Evolutionary conservation across 2,797 vertebrate genomes (phyloP).

Genomic region (Coilia nasus): DNA sequence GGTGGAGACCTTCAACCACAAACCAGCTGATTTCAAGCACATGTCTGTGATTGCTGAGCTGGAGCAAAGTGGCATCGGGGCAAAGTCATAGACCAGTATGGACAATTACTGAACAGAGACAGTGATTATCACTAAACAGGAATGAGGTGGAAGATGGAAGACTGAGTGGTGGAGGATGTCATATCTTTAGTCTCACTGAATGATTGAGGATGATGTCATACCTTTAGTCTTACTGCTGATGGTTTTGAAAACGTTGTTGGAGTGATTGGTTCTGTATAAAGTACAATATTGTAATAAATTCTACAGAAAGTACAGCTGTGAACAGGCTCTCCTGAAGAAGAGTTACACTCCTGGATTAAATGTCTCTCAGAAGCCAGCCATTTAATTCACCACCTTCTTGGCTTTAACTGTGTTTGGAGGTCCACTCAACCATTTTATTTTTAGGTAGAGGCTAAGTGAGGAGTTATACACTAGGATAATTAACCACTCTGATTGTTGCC

Average conservation of each 20-base stretch:
- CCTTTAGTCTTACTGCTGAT: neutral
- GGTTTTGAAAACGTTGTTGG: neutral
- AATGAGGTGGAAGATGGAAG: neutral
- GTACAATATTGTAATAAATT: neutral
- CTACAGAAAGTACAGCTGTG: neutral
- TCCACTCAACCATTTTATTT: too few relatives aligned
- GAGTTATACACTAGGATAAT: too few relatives aligned
- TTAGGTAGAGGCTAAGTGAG: too few relatives aligned
- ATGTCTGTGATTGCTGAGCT: conserved; percentile 89
- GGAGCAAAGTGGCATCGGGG: conserved; percentile 84
- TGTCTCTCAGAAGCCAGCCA: neutral
- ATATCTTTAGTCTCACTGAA: neutral
- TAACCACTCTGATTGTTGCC: too few relatives aligned
- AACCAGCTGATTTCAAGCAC: conserved; percentile 87
- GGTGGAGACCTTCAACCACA: conserved; percentile 93
- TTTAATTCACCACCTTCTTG: neutral
- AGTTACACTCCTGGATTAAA: neutral
- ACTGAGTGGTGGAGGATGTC: neutral
- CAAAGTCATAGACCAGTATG: neutral
- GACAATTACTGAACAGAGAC: conserved; percentile 7
- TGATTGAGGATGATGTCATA: too few relatives aligned
- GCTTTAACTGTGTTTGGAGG: too few relatives aligned
- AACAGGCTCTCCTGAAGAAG: neutral
- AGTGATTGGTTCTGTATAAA: neutral
- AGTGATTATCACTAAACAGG: neutral